Evolutionary conservation across 1,140 invertebrate genomes (phyloP).

Genomic region (Eciton burchellii): DNA sequence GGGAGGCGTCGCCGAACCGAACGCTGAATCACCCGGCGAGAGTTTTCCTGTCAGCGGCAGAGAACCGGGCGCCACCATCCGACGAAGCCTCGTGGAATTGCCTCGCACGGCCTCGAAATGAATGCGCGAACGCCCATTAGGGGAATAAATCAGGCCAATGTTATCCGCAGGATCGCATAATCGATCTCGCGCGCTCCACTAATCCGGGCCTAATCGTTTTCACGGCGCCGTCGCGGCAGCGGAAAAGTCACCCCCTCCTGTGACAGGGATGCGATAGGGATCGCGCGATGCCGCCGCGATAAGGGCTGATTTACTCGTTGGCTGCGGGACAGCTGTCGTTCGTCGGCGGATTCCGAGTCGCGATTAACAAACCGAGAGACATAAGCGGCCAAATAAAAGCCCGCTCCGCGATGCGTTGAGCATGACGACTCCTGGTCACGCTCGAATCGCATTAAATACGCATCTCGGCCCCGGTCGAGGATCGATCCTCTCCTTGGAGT

Average conservation of each 20-base stretch:
- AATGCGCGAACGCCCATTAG: constrained; percentile 86
- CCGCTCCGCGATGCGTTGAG: background rate
- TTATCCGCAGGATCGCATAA: constrained; percentile 85
- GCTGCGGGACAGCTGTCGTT: no score
- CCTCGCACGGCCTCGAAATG: constrained; percentile 84
- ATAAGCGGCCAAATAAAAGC: background rate
- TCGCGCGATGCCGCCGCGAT: constrained; percentile 35
- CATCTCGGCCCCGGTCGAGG: constrained; percentile 65
- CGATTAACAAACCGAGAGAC: background rate
- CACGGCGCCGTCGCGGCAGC: constrained; percentile 43
- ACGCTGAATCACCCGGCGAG: constrained; percentile 86
- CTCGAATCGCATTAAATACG: constrained; percentile 55
- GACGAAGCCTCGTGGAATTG: constrained; percentile 82
- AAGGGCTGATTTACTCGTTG: background rate
- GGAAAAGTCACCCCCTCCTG: constrained; percentile 55
- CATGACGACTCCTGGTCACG: background rate
- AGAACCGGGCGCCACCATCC: constrained; percentile 76
- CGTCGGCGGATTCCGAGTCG: background rate
- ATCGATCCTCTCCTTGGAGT: constrained; percentile 62
- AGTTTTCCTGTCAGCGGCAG: constrained; percentile 85
- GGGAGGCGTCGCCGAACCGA: constrained; percentile 85
- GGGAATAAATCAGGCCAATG: constrained; percentile 85
- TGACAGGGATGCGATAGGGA: constrained; percentile 2
- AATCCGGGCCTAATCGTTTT: constrained; percentile 77
- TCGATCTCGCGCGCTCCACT: constrained; percentile 79